Percentiles rank a stretch among this genome's conserved stretches.
These are phyloP conservation scores for Eupeodes corollae DNA, from an alignment of 1,140 invertebrate genomes.

Conservation along the genomic window DNA sequence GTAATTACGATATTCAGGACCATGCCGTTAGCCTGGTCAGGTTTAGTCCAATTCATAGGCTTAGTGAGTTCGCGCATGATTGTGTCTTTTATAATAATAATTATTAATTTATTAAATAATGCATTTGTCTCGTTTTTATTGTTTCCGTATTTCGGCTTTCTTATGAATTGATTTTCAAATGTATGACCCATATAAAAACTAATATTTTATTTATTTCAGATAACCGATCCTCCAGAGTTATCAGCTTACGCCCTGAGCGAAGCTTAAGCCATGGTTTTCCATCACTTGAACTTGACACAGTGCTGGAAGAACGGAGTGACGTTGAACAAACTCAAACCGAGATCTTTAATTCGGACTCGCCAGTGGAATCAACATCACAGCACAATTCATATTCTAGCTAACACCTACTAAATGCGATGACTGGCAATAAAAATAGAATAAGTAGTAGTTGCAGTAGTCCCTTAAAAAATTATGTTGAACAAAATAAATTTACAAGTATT, in stretches of 20 bases:
- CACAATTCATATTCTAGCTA: conserved; percentile 35
- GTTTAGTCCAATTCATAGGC: conserved; percentile 58
- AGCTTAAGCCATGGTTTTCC: conserved; percentile 54
- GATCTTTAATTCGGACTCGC: conserved; percentile 31
- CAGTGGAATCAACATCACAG: conserved; percentile 30
- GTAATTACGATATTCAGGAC: conserved; percentile 65
- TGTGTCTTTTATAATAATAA: conserved; percentile 19
- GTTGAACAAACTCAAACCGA: conserved; percentile 52
- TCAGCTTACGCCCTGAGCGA: conserved; percentile 53
- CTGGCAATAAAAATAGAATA: conserved; percentile 10
- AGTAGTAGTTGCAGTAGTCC: background rate
- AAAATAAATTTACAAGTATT: background rate
- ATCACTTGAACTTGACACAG: conserved; percentile 64
- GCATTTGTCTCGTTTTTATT: background rate
- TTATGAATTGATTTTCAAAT: background rate
- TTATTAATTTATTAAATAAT: background rate
- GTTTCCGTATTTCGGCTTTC: background rate
- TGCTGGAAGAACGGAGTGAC: conserved; percentile 60
- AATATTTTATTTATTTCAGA: conserved; percentile 15
- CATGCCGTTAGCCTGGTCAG: conserved; percentile 67
- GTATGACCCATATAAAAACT: background rate
- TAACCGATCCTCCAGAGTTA: conserved; percentile 47
- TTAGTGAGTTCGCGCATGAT: conserved; percentile 48
- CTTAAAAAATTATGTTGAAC: background rate
- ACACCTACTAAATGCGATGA: conserved; percentile 20